These are phyloP conservation scores for Stomatorhinus walkeri DNA, from an alignment of 2,797 vertebrate species.

Conservation along the genomic window DNA sequence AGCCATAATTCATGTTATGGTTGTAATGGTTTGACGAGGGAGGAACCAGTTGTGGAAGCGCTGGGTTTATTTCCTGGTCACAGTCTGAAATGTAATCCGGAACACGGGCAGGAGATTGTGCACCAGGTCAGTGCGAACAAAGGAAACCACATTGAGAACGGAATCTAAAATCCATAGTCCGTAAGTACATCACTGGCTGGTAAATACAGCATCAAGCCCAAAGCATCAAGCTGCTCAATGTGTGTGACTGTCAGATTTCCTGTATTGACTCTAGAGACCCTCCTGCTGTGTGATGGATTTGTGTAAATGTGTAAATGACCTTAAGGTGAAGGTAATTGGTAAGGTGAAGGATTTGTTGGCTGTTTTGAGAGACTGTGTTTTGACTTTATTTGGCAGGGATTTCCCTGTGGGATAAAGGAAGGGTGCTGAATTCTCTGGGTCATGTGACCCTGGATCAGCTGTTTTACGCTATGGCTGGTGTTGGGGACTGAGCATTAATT, in stretches of 20 bases:
- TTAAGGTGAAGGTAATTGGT: not conserved
- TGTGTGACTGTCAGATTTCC: not conserved
- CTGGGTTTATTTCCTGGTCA: not conserved
- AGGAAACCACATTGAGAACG: not conserved
- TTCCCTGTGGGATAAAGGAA: not conserved
- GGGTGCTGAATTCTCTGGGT: not conserved
- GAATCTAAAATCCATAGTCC: not conserved
- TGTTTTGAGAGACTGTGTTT: not conserved
- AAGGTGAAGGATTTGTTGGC: not conserved
- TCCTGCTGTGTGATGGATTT: not conserved
- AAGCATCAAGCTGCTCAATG: not conserved
- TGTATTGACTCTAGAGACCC: not conserved
- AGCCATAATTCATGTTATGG: not conserved
- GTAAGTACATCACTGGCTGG: not conserved
- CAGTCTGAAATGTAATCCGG: not conserved
- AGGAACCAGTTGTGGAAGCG: not conserved
- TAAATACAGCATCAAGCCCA: not conserved
- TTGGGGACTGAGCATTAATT: not conserved
- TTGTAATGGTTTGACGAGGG: not conserved
- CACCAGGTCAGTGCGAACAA: not conserved
- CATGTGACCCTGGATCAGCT: not conserved
- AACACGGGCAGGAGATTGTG: not conserved
- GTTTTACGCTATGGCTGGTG: not conserved
- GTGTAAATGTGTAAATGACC: not conserved
- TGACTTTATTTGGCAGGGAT: constrained; percentile 9